Conservation (phyloP, 2,113 vertebrate species). For the Ptilorrhoa leucosticta region DNA sequence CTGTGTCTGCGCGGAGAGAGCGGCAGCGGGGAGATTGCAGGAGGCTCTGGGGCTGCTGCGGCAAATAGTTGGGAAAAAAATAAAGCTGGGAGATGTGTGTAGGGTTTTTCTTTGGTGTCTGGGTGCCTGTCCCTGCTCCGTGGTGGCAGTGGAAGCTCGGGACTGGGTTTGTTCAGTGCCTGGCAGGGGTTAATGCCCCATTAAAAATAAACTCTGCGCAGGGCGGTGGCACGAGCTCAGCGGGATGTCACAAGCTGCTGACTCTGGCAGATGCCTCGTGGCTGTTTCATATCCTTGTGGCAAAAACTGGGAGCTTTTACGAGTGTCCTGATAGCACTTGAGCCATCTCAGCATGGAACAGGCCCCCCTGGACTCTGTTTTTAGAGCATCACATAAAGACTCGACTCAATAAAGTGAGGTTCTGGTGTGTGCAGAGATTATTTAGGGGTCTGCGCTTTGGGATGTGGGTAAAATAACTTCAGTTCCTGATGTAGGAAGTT, state of each 20-base stretch:
- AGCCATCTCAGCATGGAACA: neutral
- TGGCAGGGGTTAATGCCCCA: neutral
- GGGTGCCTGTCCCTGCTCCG: neutral
- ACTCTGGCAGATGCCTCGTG: neutral
- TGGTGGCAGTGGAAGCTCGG: neutral
- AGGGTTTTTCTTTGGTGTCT: neutral
- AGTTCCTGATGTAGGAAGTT: neutral
- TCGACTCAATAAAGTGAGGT: neutral
- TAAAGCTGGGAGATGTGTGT: neutral
- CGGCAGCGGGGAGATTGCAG: neutral
- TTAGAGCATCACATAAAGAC: neutral
- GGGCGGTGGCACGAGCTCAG: neutral
- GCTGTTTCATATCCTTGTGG: neutral
- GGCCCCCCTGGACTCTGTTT: neutral
- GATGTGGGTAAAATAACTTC: neutral
- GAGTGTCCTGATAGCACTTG: neutral
- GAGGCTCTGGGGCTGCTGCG: neutral
- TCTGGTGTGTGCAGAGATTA: fast-evolving
- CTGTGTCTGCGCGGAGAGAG: fast-evolving
- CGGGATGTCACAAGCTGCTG: neutral
- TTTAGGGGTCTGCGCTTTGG: neutral
- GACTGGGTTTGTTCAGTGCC: neutral
- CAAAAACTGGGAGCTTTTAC: neutral
- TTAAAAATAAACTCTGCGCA: neutral
- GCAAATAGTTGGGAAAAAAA: neutral